phyloP scores from a whole-genome alignment of 2,888 invertebrate genomes.

The Cenopis cana region DNA sequence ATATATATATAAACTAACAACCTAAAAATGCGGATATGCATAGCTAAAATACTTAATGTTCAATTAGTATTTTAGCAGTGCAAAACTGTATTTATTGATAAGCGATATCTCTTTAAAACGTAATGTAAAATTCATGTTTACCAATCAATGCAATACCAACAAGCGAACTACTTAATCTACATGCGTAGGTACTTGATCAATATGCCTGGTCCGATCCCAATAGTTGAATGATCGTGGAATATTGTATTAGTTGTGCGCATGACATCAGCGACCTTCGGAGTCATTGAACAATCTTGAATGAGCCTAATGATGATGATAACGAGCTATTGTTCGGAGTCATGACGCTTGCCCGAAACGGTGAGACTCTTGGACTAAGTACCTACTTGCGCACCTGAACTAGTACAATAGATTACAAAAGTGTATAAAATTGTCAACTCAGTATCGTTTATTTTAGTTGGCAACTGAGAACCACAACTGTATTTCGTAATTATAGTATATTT shows the following conservation, averaged over 20 bases:
- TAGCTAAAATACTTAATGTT: too few relatives aligned
- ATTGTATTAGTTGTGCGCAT: conserved; percentile 20
- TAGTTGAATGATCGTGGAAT: conserved; percentile 23
- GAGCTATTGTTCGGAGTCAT: conserved; percentile 24
- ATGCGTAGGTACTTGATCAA: not conserved
- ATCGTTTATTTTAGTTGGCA: not conserved
- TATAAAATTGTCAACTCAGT: not conserved
- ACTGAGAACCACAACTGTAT: not conserved
- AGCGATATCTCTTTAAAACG: too few relatives aligned
- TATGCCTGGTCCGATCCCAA: conserved; percentile 11
- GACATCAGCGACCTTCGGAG: conserved; percentile 23
- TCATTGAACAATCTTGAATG: conserved; percentile 36
- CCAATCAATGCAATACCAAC: not conserved
- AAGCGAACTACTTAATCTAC: not conserved
- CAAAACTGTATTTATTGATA: too few relatives aligned
- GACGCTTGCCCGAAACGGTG: conserved; percentile 11
- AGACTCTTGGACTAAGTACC: conserved; percentile 24
- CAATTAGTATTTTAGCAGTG: too few relatives aligned
- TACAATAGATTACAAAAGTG: not conserved
- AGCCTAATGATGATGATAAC: conserved; percentile 36
- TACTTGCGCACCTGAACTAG: not conserved
- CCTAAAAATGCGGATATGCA: too few relatives aligned
- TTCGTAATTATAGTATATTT: too few relatives aligned
- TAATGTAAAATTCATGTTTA: not conserved
- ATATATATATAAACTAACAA: too few relatives aligned